Percentiles rank a stretch among this genome's conserved stretches.
Evolutionary conservation across 2,888 invertebrate species (phyloP).

Genomic region (Troides helena): DNA sequence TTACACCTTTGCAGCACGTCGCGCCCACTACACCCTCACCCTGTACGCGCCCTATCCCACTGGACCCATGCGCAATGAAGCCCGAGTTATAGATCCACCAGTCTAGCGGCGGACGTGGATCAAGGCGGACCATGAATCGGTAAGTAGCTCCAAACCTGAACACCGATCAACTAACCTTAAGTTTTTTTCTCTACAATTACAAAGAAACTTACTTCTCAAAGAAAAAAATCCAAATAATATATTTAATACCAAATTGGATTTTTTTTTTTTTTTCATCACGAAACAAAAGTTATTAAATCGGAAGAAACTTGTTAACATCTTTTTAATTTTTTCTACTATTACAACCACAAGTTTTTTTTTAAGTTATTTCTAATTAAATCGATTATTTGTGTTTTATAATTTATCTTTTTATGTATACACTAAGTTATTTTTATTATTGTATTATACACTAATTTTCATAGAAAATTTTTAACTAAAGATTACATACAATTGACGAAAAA

Average conservation of each 20-base stretch:
- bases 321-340: too few species aligned
- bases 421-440: too few species aligned
- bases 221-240: neutral
- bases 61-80: slow-evolving; percentile 62
- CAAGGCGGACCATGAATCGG: slow-evolving; percentile 42
- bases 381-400: too few species aligned
- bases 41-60: slow-evolving; percentile 39
- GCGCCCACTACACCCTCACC: slow-evolving; percentile 32
- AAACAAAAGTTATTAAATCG: neutral
- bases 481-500: too few species aligned
- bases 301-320: too few species aligned
- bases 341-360: too few species aligned
- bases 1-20: slow-evolving; percentile 31
- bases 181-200: neutral
- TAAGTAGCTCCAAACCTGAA: slow-evolving; percentile 33
- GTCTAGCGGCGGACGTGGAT: slow-evolving; percentile 35
- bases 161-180: neutral
- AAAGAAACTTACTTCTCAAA: neutral
- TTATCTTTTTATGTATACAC: too few species aligned
- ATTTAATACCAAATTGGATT: neutral
- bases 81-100: slow-evolving; percentile 45
- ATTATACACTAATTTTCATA: too few species aligned
- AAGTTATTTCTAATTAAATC: too few species aligned
- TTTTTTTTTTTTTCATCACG: neutral
- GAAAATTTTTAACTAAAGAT: too few species aligned